Evolutionary conservation across 1,140 invertebrate species (phyloP), one percentile per base, ranked within the genome.

Genomic region (Acromyrmex echinatior): DNA sequence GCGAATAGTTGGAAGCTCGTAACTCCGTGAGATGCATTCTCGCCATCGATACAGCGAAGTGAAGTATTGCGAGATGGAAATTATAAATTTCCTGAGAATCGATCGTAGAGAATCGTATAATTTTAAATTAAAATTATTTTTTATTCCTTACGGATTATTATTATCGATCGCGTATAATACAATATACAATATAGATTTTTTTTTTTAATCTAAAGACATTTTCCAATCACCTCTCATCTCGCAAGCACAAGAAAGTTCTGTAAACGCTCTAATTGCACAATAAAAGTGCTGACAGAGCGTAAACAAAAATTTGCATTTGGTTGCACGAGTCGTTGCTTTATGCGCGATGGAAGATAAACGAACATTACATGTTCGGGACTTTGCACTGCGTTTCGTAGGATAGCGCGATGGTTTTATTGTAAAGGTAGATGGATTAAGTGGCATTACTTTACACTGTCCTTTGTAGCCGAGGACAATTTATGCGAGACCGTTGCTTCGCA

Each of bases 241-340:
- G 5, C 35, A 62, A 28, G 31, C 21, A 21, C 25, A 56, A 81
- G 25, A 31, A 56, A 21, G 49, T 76, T 84, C 35, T 51, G 45
- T 49, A 51, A 60, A 76, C 70, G n/a, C 45, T 68, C 25, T 62
- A 84, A 84, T 84, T 84, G 80, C 56, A 28, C 56, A 74, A 84
- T 84, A 84, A 84, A 84, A 63, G 39, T 28, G 56, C 56, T 51
- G 80, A 74, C 70, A 84, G 70, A 84, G 45, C 25, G 39, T 76
- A 84, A 84, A 84, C 70, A 84, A 76, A 79, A 84, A 76, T 84
- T 84, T 84, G 80, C 80, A 84, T 84, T 76, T 63, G 58, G 70
- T 84, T 84, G 56, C 45, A 39, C 68, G 7, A 74, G 80, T 84
- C 39, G 80, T 82, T 39, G 80, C 68, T 82, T 73, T 74, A 73